Evolutionary conservation across 1,140 invertebrate species (phyloP).

Genomic region (Scaptomyza montana): DNA sequence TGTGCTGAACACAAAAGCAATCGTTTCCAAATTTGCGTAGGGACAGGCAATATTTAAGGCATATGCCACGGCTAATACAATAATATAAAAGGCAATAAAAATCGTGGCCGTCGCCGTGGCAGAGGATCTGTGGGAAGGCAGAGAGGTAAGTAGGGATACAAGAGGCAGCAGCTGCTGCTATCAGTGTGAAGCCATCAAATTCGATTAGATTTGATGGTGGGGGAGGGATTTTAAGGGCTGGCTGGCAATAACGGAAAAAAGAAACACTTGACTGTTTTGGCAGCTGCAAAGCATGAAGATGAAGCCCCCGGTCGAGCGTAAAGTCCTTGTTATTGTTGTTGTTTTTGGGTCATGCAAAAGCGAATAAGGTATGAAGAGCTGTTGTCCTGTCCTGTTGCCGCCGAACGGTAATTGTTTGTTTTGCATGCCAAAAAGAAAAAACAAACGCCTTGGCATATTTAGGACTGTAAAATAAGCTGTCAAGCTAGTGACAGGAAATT

Average conservation of each 20-base stretch:
- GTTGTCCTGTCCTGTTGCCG: conserved; percentile 44
- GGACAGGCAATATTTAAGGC: conserved; percentile 61
- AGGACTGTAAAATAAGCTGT: conserved; percentile 16
- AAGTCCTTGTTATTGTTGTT: conserved; percentile 5
- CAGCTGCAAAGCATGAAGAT: conserved; percentile 53
- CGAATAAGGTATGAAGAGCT: conserved; percentile 3
- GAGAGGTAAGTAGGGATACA: conserved; percentile 1
- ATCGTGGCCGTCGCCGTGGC: conserved; percentile 26
- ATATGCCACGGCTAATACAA: conserved; percentile 75
- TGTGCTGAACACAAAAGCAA: conserved; percentile 16
- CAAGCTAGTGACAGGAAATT: conserved; percentile 2
- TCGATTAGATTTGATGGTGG: conserved; percentile 63
- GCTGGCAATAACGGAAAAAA: conserved; percentile 47
- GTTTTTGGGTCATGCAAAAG: background rate
- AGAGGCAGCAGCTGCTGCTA: conserved; percentile 69
- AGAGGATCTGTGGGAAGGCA: conserved; percentile 31
- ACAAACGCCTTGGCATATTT: background rate
- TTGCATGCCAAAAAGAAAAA: conserved; percentile 20
- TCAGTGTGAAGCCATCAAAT: conserved; percentile 80
- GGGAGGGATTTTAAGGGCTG: background rate
- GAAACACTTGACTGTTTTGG: conserved; percentile 57
- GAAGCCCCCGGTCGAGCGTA: conserved; percentile 10
- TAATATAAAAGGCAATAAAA: conserved; percentile 79
- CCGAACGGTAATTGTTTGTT: conserved; percentile 45
- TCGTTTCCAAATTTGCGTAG: conserved; percentile 17